phyloP scores from a whole-genome alignment of 2,113 vertebrate genomes.

The Salvelinus fontinalis region DNA sequence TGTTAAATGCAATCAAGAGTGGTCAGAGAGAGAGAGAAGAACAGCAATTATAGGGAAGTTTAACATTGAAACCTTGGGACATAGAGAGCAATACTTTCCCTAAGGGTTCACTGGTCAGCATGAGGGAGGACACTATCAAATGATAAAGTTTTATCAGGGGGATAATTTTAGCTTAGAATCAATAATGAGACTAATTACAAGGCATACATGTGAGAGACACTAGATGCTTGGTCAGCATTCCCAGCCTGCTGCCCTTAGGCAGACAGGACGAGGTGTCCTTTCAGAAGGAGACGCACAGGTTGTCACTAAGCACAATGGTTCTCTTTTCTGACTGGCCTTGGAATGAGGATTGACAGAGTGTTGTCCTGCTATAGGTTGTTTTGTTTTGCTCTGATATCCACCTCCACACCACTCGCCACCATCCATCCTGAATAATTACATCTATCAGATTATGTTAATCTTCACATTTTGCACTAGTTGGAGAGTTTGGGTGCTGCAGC shows the following conservation, averaged over 20 bases:
- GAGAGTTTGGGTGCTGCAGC: neutral
- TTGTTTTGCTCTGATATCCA: too few species aligned
- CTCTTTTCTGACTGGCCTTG: too few species aligned
- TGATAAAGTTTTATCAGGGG: constrained; percentile 6
- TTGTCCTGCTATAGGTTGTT: too few species aligned
- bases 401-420: too few species aligned
- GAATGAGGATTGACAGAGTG: too few species aligned
- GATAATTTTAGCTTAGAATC: constrained; percentile 22
- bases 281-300: neutral
- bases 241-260: constrained; percentile 43
- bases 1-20: too few species aligned
- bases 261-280: constrained; percentile 45
- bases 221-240: constrained; percentile 26
- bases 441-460: neutral
- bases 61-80: too few species aligned
- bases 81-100: too few species aligned
- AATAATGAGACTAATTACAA: constrained; percentile 47
- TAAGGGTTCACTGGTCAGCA: too few species aligned
- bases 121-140: too few species aligned
- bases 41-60: too few species aligned
- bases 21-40: too few species aligned
- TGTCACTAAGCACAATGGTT: neutral
- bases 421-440: neutral
- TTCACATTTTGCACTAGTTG: neutral
- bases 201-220: constrained; percentile 32